Evolutionary conservation across 2,888 invertebrate species (phyloP).

Genomic region (Scrobipalpa atriplicella): DNA sequence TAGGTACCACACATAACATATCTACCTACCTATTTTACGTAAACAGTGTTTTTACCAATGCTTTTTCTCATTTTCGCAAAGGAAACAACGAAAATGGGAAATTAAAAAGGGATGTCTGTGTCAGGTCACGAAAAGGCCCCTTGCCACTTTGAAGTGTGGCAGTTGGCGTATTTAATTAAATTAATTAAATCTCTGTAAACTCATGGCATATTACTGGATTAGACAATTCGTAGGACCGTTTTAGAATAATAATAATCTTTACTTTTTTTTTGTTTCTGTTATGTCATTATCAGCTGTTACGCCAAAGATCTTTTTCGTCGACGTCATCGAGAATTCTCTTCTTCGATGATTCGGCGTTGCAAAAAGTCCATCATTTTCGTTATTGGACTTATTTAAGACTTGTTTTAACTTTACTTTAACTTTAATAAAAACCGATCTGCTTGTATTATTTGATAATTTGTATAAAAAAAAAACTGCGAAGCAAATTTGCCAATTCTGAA

Average conservation of each 20-base stretch:
- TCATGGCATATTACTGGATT: not conserved
- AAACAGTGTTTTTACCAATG: not conserved
- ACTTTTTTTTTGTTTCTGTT: not conserved
- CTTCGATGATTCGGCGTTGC: too few relatives aligned
- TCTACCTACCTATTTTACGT: not conserved
- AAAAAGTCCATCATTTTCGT: too few relatives aligned
- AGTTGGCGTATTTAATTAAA: constrained; percentile 9
- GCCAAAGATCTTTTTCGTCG: too few relatives aligned
- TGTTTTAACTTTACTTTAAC: too few relatives aligned
- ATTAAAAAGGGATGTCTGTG: not conserved
- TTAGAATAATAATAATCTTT: not conserved
- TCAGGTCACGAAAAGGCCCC: not conserved
- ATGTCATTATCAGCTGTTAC: too few relatives aligned
- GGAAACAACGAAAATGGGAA: not conserved
- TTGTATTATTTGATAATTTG: too few relatives aligned
- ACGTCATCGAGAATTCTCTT: too few relatives aligned
- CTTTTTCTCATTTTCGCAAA: not conserved
- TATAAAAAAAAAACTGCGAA: too few relatives aligned
- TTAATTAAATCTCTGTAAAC: not conserved
- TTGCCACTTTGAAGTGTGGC: constrained; percentile 3
- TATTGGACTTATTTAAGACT: too few relatives aligned
- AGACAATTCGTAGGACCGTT: not conserved
- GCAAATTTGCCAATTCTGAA: too few relatives aligned
- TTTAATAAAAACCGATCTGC: too few relatives aligned
- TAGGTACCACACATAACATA: too few relatives aligned